Evolutionary conservation across 2,797 vertebrate species (phyloP), one percentile per base, ranked within the genome.

Genomic region (Clarias pachynema): DNA sequence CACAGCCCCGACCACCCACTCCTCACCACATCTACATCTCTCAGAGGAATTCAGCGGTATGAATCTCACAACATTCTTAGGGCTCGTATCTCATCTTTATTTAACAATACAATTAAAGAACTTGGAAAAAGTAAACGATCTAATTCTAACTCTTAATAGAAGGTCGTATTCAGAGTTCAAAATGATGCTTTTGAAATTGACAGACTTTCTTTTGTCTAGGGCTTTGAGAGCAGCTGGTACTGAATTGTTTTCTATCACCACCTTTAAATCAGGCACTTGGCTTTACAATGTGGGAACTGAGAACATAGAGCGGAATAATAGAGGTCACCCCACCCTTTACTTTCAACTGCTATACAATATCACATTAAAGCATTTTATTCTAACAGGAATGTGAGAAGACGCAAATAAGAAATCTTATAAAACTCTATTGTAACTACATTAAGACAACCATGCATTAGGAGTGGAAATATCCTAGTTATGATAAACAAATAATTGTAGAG

Each of bases 1-100:
- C 88, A 85, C 84, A 90, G 49, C 26, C 40, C 29, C 81, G 34
- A 59, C 7, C 66, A n/a, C 31, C 68, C 75, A 16, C 69, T 22
- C 22, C 53, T 44, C 29, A 34, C 57, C 44, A 49, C 44, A 49
- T 49, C 9, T 34, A 56, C 24, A 68, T 26, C 40, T 56, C n/a
- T 56, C n/a, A 53, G 16, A 1, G 10, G 10, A 49, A 49, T 49
- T 49, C 44, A 49, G 44, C 44, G 44, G 44, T 26, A 14, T 3
- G 24, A 62, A 4, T 1, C 40, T 53, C 70, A 26, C 70, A 57
- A 34, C 14, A 26, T 24, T 14, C 37, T 80, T 26, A 18, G 7
- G 37, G 57, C 37, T 65, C 59, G 26, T 26, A 79, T 26, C 14
- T 24, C 26, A 57, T 34, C 20, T 4, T 77, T 34, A 77, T 63